Conservation (phyloP, 2,113 vertebrate species). For the Philantomba maxwellii region DNA sequence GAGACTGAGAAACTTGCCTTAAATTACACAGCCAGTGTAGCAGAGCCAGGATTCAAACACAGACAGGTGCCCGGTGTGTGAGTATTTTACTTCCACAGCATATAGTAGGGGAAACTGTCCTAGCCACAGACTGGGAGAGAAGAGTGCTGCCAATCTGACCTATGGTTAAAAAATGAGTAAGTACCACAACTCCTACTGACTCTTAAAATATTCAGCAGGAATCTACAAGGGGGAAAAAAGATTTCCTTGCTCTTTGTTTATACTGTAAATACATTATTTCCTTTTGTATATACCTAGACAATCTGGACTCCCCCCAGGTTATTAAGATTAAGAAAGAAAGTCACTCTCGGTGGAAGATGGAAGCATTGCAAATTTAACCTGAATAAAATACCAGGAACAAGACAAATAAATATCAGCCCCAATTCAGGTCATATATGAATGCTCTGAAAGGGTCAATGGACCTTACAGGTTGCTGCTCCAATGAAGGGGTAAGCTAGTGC, state of each 20-base stretch:
- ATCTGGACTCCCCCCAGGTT: background rate
- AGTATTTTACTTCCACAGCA: background rate
- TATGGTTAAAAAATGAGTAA: background rate
- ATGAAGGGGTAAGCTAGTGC: background rate
- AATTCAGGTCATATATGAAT: background rate
- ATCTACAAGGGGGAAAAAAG: background rate
- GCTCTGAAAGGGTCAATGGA: background rate
- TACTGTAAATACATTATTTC: background rate
- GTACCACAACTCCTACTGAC: background rate
- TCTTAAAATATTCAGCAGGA: slow-evolving; percentile 14
- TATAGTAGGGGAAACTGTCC: background rate
- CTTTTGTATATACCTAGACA: background rate
- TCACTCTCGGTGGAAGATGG: background rate
- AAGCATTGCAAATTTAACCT: background rate
- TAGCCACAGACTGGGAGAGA: background rate
- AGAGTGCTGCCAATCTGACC: background rate
- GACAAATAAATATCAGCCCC: background rate
- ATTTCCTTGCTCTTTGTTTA: background rate
- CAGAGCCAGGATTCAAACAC: background rate
- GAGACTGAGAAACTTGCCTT: background rate
- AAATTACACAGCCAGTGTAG: background rate
- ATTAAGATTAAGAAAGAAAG: background rate
- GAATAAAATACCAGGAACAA: slow-evolving; percentile 6
- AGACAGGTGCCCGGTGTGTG: background rate
- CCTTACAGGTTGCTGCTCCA: background rate